Base-by-base conservation (phyloP, 2,113 vertebrate genomes). In the Heliornis fulica region DNA sequence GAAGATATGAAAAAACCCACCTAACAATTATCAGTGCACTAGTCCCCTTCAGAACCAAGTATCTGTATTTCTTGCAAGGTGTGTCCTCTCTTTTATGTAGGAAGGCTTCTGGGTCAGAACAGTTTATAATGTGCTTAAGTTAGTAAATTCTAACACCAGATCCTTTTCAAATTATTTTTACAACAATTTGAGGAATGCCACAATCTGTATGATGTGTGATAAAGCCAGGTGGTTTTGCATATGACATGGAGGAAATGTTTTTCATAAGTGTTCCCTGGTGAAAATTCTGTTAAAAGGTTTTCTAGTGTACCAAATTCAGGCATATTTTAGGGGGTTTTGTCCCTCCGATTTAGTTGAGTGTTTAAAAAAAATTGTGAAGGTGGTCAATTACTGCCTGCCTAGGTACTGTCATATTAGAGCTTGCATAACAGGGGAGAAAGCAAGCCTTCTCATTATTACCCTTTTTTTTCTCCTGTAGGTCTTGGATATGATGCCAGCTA, bases 261-360 rank as follows among this genome's bases (percentile, higher is more conserved):
- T 57, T 48, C 36, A 26, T 36, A 63, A 36, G 46, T 13, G 15
- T 51, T 64, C 28, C 65, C 10, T 16, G 31, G 1, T 77, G 5
- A 77, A 70, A 41, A 11, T 71, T 13, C 6, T n/a, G 15, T 46
- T 32, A 6, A 80, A 68, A 60, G 5, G 36, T 59, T 74, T 77
- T 75, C 38, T 70, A 23, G 17, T 60, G 8, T 54, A 40, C 9
- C 19, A 4, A 43, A 26, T 41, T 71, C 17, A 25, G 15, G 19
- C 32, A 18, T 45, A 14, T 57, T 74, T 64, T 46, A 6, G 0
- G 1, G 7, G 0, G 1, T 26, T 82, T 63, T 56, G 3, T 61
- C 6, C 11, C 40, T 65, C 15, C 11, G 20, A 0, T 41, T 7
- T 59, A 53, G 18, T 53, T 46, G 3, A 2, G 4, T 71, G 34